Conservation (phyloP, 2,113 vertebrate genomes). For the Cyphomyrus discorhynchus region DNA sequence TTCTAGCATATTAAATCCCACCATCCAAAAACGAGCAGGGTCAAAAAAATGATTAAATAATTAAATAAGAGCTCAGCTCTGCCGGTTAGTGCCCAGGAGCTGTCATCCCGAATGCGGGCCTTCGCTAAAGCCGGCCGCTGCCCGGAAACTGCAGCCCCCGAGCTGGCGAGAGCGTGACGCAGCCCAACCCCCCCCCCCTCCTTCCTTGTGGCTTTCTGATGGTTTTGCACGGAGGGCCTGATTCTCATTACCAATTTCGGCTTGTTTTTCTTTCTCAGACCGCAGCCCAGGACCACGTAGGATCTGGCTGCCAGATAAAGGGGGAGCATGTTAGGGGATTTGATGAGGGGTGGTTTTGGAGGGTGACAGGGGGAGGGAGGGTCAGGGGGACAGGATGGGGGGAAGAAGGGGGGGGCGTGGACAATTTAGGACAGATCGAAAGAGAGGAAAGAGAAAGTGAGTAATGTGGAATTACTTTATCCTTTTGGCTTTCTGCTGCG, state of each 20-base stretch:
- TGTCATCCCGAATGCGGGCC: slow-evolving; percentile 24
- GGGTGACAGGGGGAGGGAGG: neutral
- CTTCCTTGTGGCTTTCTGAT: slow-evolving; percentile 33
- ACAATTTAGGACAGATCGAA: too few species aligned
- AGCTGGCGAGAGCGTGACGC: slow-evolving; percentile 14
- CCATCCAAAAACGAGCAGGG: neutral
- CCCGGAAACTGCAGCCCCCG: neutral
- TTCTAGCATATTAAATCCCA: slow-evolving; percentile 5
- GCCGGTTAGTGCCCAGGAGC: slow-evolving; percentile 20
- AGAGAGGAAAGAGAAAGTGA: too few species aligned
- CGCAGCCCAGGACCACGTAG: slow-evolving; percentile 54
- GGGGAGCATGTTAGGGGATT: slow-evolving; percentile 4
- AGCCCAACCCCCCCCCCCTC: slow-evolving; percentile 20
- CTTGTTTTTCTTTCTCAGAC: slow-evolving; percentile 66
- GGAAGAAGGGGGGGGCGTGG: too few species aligned
- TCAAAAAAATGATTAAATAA: neutral
- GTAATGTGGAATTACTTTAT: too few species aligned
- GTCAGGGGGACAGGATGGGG: too few species aligned
- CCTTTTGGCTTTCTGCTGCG: too few species aligned
- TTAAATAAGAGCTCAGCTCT: neutral
- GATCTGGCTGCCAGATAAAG: slow-evolving; percentile 42
- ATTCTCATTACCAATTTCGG: slow-evolving; percentile 67
- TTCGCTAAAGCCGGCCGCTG: slow-evolving; percentile 10
- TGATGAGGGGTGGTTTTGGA: slow-evolving; percentile 13
- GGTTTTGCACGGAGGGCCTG: slow-evolving; percentile 47